phyloP scores from a whole-genome alignment of 1,140 invertebrate species.

The Polyergus mexicanus region DNA sequence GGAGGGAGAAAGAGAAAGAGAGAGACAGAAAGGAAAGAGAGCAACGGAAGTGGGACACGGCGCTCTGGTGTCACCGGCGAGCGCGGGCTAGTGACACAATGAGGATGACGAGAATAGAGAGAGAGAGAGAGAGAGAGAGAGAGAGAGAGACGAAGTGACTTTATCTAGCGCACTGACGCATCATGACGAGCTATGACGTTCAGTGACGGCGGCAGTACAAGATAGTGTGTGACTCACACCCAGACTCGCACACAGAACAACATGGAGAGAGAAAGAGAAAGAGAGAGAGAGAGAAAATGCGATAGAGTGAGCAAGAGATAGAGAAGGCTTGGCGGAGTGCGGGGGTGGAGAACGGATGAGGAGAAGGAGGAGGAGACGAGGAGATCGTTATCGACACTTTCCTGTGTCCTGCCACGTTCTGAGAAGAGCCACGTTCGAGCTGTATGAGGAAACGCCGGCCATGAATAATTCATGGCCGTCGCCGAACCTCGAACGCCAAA shows the following conservation, averaged over 20 bases:
- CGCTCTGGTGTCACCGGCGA: constrained; percentile 65
- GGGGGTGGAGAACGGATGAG: constrained; percentile 24
- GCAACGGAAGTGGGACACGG: constrained; percentile 65
- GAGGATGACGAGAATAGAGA: constrained; percentile 66
- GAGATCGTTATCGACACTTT: constrained; percentile 85
- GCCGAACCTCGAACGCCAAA: constrained; percentile 77
- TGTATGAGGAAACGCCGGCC: constrained; percentile 85
- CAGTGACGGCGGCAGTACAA: constrained; percentile 46
- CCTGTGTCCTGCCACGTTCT: constrained; percentile 86
- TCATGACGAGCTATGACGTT: constrained; percentile 73
- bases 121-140: constrained; percentile 37
- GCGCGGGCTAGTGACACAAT: constrained; percentile 66
- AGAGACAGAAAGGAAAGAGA: neutral
- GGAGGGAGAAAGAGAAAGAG: constrained; percentile 62
- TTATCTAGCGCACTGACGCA: constrained; percentile 78
- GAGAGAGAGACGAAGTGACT: constrained; percentile 67
- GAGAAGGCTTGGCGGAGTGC: constrained; percentile 22
- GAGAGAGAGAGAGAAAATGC: constrained; percentile 37
- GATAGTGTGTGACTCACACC: constrained; percentile 73
- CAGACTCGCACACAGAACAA: constrained; percentile 5
- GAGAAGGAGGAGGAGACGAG: constrained; percentile 41
- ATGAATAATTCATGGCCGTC: constrained; percentile 86
- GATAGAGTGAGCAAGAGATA: too few relatives aligned
- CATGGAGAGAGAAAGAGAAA: constrained; percentile 3
- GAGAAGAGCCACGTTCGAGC: constrained; percentile 83